These are phyloP conservation scores for Jacana jacana DNA, from an alignment of 2,113 vertebrate species.

Conservation along the genomic window DNA sequence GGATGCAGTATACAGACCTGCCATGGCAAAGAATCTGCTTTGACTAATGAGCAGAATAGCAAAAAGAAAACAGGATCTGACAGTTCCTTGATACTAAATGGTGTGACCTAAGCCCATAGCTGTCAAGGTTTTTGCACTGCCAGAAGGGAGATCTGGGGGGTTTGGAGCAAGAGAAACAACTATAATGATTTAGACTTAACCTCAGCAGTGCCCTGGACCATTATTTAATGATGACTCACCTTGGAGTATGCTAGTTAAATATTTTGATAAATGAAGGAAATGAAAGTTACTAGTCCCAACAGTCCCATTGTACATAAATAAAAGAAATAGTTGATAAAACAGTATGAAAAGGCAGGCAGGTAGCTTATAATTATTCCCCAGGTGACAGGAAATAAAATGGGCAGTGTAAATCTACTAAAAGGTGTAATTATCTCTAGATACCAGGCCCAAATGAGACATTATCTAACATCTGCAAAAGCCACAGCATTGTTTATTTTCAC, in stretches of 20 bases:
- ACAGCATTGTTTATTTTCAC: background rate
- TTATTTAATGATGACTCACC: constrained; percentile 23
- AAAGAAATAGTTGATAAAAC: constrained; percentile 46
- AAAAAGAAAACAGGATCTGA: constrained; percentile 55
- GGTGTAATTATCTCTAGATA: constrained; percentile 23
- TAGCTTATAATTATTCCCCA: constrained; percentile 21
- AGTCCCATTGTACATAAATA: constrained; percentile 18
- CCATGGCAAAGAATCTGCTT: constrained; percentile 10
- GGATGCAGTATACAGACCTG: background rate
- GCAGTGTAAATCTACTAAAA: constrained; percentile 10
- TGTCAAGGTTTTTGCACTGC: constrained; percentile 47
- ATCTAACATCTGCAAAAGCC: background rate
- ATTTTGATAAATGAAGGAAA: constrained; percentile 60
- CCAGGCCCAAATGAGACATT: background rate
- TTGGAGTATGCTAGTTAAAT: constrained; percentile 33
- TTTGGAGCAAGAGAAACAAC: constrained; percentile 27
- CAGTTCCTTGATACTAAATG: constrained; percentile 58
- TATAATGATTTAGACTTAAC: constrained; percentile 55
- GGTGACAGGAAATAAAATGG: constrained; percentile 10
- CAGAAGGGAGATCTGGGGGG: constrained; percentile 48
- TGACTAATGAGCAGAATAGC: constrained; percentile 64
- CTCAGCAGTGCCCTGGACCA: constrained; percentile 23
- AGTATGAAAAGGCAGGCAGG: background rate
- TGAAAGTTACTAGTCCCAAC: constrained; percentile 10
- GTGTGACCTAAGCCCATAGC: constrained; percentile 53